Base-by-base conservation (phyloP, 2,797 vertebrate species). In the Varecia variegata region DNA sequence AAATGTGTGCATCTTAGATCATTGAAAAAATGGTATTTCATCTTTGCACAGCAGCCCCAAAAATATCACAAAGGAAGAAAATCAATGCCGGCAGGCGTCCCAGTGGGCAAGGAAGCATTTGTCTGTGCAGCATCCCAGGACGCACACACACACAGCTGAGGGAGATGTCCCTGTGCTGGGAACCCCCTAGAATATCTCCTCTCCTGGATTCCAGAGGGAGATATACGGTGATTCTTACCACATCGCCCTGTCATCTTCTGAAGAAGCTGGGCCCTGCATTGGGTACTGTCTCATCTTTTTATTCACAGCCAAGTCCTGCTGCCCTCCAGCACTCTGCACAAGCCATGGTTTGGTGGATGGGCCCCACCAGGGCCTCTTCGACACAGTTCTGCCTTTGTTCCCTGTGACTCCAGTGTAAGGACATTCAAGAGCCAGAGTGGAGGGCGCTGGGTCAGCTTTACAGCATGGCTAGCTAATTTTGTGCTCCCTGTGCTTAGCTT, bases 41-140 rank as follows among this genome's bases (percentile, higher is more conserved):
- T 56, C 35, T 90, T 81, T 73, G 30, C 81, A 79, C 27, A 79
- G 17, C 11, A 43, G n/a, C 21, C 2, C 62, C 52, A 40, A 30
- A 91, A 90, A 84, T 32, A 54, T 18, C 45, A 80, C 65, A 56
- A 27, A 92, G 38, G 54, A 45, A 32, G 38, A 68, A 68, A 32
- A 70, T 79, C 40, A 47, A 27, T 38, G 25, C 14, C 10, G 1
- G 52, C 27, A 47, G n/a, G 32, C 32, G 38, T 45, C 6, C 73
- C 62, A 47, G 50, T 17, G 43, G 43, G 5, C 54, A 40, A 86
- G 62, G 62, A 80, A 8, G 43, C 7, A 9, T 17, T 14, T 71
- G 18, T 23, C 58, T 27, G 40, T 27, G 32, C n/a, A 21, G 58
- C 27, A 40, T 32, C n/a, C 73, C 47, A 23, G 60, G 20, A 54